Conservation (phyloP, 2,113 vertebrate genomes). For the Phyllostomus hastatus region DNA sequence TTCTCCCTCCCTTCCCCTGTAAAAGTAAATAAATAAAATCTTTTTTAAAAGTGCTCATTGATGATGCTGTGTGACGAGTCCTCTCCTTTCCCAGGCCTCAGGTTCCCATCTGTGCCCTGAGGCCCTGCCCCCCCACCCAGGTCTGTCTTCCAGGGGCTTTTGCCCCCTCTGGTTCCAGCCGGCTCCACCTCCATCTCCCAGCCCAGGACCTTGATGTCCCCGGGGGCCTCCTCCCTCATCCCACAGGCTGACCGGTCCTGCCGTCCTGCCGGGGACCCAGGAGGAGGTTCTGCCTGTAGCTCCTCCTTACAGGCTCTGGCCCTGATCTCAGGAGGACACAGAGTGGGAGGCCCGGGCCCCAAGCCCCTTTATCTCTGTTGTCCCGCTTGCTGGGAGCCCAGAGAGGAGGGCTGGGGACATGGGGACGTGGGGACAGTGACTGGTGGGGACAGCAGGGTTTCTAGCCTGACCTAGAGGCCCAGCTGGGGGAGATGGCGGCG, state of each 20-base stretch:
- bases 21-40: no score
- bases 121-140: neutral
- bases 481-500: neutral
- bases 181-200: neutral
- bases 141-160: no score
- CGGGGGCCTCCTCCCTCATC: neutral
- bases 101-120: no score
- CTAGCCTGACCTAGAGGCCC: neutral
- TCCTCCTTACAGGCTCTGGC: neutral
- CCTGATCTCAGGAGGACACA: neutral
- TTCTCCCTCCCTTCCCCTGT: no score
- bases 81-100: neutral
- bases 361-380: neutral
- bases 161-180: neutral
- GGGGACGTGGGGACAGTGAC: neutral
- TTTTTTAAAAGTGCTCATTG: neutral
- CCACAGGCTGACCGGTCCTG: neutral
- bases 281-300: neutral
- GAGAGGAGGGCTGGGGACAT: neutral
- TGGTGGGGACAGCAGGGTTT: neutral
- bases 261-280: accelerated
- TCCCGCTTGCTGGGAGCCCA: neutral
- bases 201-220: neutral
- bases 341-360: accelerated
- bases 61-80: neutral